Conservation (phyloP, 2,797 vertebrate species). For the Danio jaintianensis region DNA sequence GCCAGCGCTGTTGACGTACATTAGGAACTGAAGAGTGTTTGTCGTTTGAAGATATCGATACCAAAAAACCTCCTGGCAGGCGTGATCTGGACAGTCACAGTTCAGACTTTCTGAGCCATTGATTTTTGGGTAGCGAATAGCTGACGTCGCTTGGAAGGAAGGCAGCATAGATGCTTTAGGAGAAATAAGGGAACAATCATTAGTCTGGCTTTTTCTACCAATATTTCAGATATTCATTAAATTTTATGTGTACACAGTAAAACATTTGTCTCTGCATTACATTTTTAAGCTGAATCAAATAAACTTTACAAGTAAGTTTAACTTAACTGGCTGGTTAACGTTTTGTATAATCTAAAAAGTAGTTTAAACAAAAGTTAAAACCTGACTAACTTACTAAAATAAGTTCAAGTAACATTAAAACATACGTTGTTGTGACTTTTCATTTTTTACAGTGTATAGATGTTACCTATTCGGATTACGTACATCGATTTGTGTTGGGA, state of each 20-base stretch:
- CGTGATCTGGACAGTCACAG: slow-evolving; percentile 58
- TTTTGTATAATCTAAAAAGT: too few species aligned
- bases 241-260: too few species aligned
- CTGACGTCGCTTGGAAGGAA: background rate
- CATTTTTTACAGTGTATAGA: background rate
- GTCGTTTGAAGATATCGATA: slow-evolving; percentile 49
- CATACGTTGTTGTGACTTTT: too few species aligned
- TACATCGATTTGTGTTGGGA: background rate
- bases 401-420: too few species aligned
- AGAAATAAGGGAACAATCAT: background rate
- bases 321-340: too few species aligned
- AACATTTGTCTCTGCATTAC: too few species aligned
- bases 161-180: slow-evolving; percentile 5
- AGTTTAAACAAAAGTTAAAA: too few species aligned
- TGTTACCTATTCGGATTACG: background rate
- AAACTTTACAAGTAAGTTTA: too few species aligned
- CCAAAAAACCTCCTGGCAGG: slow-evolving; percentile 70
- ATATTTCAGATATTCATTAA: too few species aligned
- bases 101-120: slow-evolving; percentile 29
- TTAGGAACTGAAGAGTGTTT: slow-evolving; percentile 55
- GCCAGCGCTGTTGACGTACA: slow-evolving; percentile 56
- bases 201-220: background rate
- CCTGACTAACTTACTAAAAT: too few species aligned
- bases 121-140: slow-evolving; percentile 55
- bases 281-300: too few species aligned